These are phyloP conservation scores for Hirtodrosophila duncani DNA, from an alignment of 2,888 invertebrate species.

Conservation along the genomic window DNA sequence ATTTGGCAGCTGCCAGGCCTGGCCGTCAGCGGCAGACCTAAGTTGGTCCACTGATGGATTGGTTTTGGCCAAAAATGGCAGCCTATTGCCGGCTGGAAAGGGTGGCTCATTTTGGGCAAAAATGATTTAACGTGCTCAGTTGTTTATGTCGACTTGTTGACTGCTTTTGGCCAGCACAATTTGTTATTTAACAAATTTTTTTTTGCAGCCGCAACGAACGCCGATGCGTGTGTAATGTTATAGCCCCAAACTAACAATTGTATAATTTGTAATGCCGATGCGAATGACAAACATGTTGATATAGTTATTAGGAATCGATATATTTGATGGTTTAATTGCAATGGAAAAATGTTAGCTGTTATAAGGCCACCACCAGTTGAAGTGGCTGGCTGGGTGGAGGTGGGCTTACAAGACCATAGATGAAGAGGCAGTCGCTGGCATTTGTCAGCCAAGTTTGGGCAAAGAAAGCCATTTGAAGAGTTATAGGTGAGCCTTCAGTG, in stretches of 20 bases:
- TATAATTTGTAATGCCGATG: constrained; percentile 42
- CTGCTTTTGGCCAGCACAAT: constrained; percentile 51
- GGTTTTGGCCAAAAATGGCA: constrained; percentile 64
- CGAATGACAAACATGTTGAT: constrained; percentile 37
- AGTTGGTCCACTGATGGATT: constrained; percentile 63
- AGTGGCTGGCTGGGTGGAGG: too few relatives aligned
- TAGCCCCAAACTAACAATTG: constrained; percentile 24
- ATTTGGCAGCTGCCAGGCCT: constrained; percentile 50
- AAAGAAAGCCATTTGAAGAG: too few relatives aligned
- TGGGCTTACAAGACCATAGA: too few relatives aligned
- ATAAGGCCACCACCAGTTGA: too few relatives aligned
- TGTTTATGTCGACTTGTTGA: constrained; percentile 59
- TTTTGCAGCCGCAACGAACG: constrained; percentile 27
- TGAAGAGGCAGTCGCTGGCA: too few relatives aligned
- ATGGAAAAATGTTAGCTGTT: too few relatives aligned
- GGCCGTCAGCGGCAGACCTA: constrained; percentile 37
- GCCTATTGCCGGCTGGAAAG: constrained; percentile 53
- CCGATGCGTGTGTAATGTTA: constrained; percentile 55
- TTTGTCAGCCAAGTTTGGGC: too few relatives aligned
- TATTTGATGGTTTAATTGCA: constrained; percentile 30
- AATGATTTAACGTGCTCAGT: constrained; percentile 65
- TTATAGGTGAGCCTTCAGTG: too few relatives aligned
- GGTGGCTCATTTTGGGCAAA: constrained; percentile 58
- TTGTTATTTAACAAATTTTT: constrained; percentile 61
- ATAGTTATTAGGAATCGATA: constrained; percentile 56